Conservation (phyloP, 2,113 vertebrate species). For the Nyctereutes procyonoides region DNA sequence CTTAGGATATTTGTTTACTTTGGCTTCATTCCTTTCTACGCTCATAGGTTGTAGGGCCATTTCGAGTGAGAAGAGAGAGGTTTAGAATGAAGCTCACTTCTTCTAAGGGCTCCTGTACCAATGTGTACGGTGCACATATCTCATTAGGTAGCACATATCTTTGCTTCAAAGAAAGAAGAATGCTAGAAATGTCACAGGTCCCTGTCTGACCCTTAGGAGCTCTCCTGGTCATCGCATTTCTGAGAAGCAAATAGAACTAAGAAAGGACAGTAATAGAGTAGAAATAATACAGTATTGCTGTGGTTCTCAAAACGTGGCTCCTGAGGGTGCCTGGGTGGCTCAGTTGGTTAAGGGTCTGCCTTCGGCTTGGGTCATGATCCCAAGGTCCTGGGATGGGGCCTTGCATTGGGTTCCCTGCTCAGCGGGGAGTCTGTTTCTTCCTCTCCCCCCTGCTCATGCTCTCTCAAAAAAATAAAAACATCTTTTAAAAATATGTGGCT, state of each 20-base stretch:
- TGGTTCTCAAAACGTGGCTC: not conserved
- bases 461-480: too few species aligned
- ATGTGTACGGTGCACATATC: too few species aligned
- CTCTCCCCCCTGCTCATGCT: not conserved
- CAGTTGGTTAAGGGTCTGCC: not conserved
- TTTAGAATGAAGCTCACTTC: not conserved
- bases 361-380: not conserved
- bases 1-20: not conserved
- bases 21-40: not conserved
- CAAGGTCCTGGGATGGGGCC: not conserved
- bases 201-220: not conserved
- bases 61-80: not conserved
- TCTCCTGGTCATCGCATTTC: not conserved
- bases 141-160: not conserved
- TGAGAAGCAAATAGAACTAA: not conserved
- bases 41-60: not conserved
- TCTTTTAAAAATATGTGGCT: not conserved
- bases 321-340: not conserved
- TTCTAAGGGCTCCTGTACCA: not conserved
- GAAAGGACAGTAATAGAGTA: not conserved
- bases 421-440: not conserved
- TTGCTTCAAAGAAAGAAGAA: not conserved
- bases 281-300: not conserved
- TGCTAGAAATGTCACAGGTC: not conserved
- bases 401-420: not conserved